A percentile compares a stretch with the other conserved stretches of the same genome.
phyloP scores from a whole-genome alignment of 2,113 vertebrate species.

The Plecotus auritus region DNA sequence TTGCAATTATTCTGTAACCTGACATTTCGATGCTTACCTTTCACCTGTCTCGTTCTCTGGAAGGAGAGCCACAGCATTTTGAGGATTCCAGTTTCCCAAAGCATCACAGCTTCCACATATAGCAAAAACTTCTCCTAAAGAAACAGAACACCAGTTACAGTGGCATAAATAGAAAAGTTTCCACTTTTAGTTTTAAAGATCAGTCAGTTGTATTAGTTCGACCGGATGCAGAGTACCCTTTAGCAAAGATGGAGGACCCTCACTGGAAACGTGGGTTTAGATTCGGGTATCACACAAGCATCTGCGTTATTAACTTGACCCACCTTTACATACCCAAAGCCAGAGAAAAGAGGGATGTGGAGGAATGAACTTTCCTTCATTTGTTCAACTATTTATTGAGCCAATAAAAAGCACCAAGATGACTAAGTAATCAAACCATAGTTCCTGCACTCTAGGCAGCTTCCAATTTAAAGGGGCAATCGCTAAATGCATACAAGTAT shows the following conservation, averaged over 20 bases:
- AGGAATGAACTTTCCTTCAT: not conserved
- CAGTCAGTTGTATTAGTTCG: not conserved
- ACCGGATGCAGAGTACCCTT: not conserved
- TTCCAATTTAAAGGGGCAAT: not conserved
- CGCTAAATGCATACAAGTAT: not conserved
- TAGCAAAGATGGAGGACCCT: not conserved
- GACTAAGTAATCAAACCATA: not conserved
- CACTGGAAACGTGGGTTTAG: not conserved
- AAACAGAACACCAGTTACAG: not conserved
- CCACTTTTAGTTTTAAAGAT: not conserved
- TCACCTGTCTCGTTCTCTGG: slow-evolving; percentile 73
- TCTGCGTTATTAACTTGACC: not conserved
- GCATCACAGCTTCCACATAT: slow-evolving; percentile 90
- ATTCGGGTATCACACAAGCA: not conserved
- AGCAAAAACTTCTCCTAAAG: slow-evolving; percentile 91
- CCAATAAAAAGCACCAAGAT: slow-evolving; percentile 15
- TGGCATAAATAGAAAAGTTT: not conserved
- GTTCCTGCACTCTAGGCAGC: not conserved
- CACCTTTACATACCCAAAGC: not conserved
- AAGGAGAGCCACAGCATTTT: slow-evolving; percentile 86
- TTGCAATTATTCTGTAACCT: not conserved
- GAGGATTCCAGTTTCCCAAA: slow-evolving; percentile 91
- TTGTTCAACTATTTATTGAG: not conserved
- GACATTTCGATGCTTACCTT: slow-evolving; percentile 74
- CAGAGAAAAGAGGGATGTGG: not conserved